Conservation (phyloP, 2,113 vertebrate genomes). For the Lamprotornis superbus region DNA sequence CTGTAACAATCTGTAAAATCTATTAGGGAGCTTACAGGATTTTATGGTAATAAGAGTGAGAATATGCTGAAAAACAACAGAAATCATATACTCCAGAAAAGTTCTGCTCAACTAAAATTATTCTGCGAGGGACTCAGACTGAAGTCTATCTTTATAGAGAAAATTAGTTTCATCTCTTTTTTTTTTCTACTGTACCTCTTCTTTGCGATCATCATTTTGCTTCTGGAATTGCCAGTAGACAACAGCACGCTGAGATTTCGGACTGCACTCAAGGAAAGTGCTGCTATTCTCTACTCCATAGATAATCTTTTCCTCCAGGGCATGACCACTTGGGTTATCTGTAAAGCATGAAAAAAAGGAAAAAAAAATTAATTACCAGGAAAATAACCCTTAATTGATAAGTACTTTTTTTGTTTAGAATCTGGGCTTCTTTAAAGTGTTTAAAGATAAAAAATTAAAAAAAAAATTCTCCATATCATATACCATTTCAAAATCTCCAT, state of each 20-base stretch:
- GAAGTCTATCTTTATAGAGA: neutral
- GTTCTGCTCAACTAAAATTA: neutral
- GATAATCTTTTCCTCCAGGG: constrained; percentile 86
- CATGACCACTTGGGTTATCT: constrained; percentile 85
- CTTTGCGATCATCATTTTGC: constrained; percentile 84
- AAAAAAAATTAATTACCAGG: neutral
- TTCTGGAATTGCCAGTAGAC: constrained; percentile 94
- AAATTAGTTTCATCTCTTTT: neutral
- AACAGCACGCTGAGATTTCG: constrained; percentile 90
- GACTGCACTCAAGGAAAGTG: constrained; percentile 95
- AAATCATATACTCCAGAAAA: neutral
- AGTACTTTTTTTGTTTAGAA: neutral
- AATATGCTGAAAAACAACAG: neutral
- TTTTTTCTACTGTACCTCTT: constrained; percentile 81
- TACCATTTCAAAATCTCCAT: neutral
- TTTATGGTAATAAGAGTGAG: neutral
- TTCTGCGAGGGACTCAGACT: neutral
- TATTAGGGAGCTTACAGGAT: neutral
- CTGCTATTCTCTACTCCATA: constrained; percentile 98
- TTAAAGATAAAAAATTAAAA: neutral
- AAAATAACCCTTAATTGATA: neutral
- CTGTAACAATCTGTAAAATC: neutral
- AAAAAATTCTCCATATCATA: neutral
- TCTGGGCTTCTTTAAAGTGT: neutral
- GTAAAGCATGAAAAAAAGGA: neutral